Base-by-base conservation (phyloP, 2,797 vertebrate genomes). In the Vipera ursinii region DNA sequence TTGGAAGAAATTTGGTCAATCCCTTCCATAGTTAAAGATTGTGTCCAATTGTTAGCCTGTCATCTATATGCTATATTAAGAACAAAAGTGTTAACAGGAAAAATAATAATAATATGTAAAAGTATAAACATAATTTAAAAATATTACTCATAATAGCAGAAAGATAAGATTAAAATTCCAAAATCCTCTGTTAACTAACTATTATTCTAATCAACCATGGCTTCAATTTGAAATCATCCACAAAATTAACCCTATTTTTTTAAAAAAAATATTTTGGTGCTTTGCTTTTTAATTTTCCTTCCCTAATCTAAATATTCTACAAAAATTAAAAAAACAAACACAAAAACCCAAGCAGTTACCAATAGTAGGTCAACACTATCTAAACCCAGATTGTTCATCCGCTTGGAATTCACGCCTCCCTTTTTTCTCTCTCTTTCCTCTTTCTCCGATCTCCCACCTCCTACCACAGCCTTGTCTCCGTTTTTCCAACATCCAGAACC, bases 401-500 rank as follows among this genome's bases (percentile, higher is more conserved):
- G 73, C 38, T 82, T 44, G 38, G 22, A 48, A 82, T 38, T 82
- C 73, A 82, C 12, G 7, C 20, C 8, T 82, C 38, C 69, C 15
- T 73, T 38, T 48, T 73, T 0, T 17, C 95, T 86, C 57, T 53
- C 91, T 95, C 73, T 95, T 87, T 86, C 55, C 89, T 94, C 78
- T 95, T 88, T 85, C 56, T 55, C 24, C 44, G 12, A n/a, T 28
- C n/a, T 22, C n/a, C 38, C 5, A 7, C 93, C 82, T 93, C 88
- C 93, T 22, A 8, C 92, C 32, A 1, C 96, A 99, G 99, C 97
- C 53, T 97, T 99, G 20, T 97, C 98, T 28, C 96, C 95, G 93
- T 99, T 99, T 96, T 98, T 97, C 93, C 98, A 98, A 94, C 98
- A 99, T 94, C 99, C 99, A 0, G 98, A 98, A 78, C 92, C 98